Evolutionary conservation across 2,113 vertebrate genomes (phyloP).

Genomic region (Mastomys natalensis): DNA sequence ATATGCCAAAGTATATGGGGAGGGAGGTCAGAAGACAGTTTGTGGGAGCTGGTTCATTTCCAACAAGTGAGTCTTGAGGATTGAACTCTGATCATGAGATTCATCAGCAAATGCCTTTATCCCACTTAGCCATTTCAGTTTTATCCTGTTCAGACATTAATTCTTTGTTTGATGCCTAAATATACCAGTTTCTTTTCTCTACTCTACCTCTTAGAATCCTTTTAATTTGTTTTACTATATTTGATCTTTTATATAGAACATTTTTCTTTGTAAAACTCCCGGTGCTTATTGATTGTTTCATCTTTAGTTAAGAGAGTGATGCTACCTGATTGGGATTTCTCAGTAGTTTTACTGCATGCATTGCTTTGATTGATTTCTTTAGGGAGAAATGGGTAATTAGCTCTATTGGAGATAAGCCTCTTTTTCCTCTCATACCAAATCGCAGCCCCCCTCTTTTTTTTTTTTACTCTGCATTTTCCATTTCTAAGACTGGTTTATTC

Average conservation of each 20-base stretch:
- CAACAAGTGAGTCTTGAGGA: not conserved
- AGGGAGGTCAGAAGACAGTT: not conserved
- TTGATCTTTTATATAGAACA: not conserved
- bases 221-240: not conserved
- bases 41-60: not conserved
- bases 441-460: no score
- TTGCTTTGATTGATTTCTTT: not conserved
- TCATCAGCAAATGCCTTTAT: not conserved
- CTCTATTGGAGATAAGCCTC: not conserved
- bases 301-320: not conserved
- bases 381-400: conserved; percentile 31
- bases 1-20: not conserved
- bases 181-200: not conserved
- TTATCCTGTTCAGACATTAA: not conserved
- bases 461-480: conserved; percentile 1
- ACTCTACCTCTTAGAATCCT: not conserved
- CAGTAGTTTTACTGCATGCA: not conserved
- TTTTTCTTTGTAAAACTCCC: not conserved
- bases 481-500: conserved; percentile 49
- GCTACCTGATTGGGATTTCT: not conserved
- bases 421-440: not conserved
- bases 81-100: not conserved
- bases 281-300: not conserved
- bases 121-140: not conserved
- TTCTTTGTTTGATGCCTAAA: not conserved